Conservation (phyloP, 2,113 vertebrate genomes). For the Psittacula cyanocephala region DNA sequence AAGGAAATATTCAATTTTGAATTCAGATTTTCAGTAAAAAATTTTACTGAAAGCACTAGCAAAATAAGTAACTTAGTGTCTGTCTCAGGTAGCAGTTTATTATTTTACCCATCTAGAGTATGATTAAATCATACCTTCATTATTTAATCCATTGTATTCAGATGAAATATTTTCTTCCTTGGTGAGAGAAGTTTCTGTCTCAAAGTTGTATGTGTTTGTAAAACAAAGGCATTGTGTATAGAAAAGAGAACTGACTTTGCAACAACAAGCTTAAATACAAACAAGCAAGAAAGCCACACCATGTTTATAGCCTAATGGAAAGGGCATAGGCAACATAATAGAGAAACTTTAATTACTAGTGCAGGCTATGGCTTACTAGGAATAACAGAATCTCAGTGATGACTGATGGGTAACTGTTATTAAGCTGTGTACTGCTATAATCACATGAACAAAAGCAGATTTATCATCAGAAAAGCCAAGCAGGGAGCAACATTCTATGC, state of each 20-base stretch:
- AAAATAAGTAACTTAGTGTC: not conserved
- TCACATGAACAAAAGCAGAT: not conserved
- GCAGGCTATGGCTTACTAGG: not conserved
- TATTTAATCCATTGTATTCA: not conserved
- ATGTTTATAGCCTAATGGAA: not conserved
- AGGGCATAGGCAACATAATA: not conserved
- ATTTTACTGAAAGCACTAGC: not conserved
- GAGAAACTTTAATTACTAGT: not conserved
- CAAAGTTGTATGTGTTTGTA: not conserved
- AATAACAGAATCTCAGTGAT: not conserved
- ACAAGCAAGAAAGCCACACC: not conserved
- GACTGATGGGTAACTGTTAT: not conserved
- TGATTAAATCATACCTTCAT: not conserved
- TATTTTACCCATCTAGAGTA: not conserved
- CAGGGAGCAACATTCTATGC: not conserved
- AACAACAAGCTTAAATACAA: not conserved
- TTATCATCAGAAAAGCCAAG: not conserved
- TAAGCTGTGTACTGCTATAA: not conserved
- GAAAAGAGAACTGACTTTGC: not conserved
- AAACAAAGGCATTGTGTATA: not conserved
- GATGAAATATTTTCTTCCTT: not conserved
- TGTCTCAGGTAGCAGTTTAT: slow-evolving; percentile 7
- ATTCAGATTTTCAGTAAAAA: slow-evolving; percentile 11
- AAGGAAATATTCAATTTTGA: slow-evolving; percentile 8
- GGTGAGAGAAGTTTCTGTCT: not conserved